Conservation (phyloP, 2,797 vertebrate species). For the Enteromius argenteus region DNA sequence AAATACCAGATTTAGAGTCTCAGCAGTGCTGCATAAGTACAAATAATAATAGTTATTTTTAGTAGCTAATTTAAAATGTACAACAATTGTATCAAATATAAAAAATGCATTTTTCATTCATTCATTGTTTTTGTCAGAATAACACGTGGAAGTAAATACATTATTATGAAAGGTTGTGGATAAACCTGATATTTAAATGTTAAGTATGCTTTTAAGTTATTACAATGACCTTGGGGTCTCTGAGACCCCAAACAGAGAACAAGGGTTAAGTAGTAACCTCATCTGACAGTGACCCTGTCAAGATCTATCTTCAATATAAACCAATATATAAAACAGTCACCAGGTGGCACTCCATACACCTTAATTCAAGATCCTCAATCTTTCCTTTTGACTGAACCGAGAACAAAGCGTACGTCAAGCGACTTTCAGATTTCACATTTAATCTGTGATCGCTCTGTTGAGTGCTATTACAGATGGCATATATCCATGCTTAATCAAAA, state of each 20-base stretch:
- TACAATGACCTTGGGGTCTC: not conserved
- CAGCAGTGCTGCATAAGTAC: not conserved
- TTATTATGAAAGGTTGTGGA: not conserved
- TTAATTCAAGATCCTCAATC: conserved; percentile 8
- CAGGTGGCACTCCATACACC: conserved; percentile 43
- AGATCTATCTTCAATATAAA: not conserved
- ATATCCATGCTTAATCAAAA: conserved; percentile 36
- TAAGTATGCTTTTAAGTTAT: conserved; percentile 19
- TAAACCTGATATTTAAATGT: not conserved
- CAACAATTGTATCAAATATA: not conserved
- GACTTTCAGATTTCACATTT: conserved; percentile 6
- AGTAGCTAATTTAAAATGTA: not conserved
- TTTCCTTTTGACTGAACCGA: conserved; percentile 6
- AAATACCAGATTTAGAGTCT: not conserved
- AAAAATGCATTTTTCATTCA: not conserved
- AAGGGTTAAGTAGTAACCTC: conserved; percentile 13
- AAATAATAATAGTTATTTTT: not conserved
- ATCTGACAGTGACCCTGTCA: conserved; percentile 1
- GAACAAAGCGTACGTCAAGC: conserved; percentile 23
- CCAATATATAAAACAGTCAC: conserved; percentile 25
- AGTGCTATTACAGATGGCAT: conserved; percentile 37
- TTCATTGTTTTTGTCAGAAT: not conserved
- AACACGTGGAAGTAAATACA: not conserved
- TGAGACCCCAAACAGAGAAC: conserved; percentile 7
- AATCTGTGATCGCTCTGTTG: conserved; percentile 25